Evolutionary conservation across 2,797 vertebrate species (phyloP).

Genomic region (Acanthurus lineatus): DNA sequence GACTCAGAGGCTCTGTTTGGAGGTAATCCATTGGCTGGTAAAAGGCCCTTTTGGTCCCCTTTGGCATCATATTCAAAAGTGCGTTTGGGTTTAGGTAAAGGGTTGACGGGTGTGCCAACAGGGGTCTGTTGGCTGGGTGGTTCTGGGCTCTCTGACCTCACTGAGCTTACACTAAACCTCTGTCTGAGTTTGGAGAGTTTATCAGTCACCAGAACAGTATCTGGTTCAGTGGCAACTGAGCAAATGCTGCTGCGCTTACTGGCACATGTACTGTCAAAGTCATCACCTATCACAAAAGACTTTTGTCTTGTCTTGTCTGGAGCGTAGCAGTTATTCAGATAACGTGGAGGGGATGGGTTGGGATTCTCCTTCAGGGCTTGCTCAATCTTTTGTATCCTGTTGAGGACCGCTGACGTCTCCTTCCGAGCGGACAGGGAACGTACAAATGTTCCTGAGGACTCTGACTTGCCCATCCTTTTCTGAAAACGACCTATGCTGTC

Average conservation of each 20-base stretch:
- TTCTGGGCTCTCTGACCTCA: constrained; percentile 84
- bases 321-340: constrained; percentile 95
- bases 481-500: constrained; percentile 90
- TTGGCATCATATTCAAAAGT: constrained; percentile 99
- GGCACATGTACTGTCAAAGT: constrained; percentile 83
- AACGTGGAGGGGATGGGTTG: constrained; percentile 90
- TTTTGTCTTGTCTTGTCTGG: constrained; percentile 91
- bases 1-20: constrained; percentile 87
- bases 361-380: constrained; percentile 96
- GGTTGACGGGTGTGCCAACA: constrained; percentile 89
- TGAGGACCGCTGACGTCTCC: constrained; percentile 95
- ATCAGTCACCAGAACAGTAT: constrained; percentile 82
- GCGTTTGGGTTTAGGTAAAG: constrained; percentile 98
- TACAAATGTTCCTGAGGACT: constrained; percentile 85
- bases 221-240: constrained; percentile 88
- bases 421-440: constrained; percentile 89
- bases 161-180: constrained; percentile 83
- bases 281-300: constrained; percentile 86
- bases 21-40: constrained; percentile 93
- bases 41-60: constrained; percentile 87
- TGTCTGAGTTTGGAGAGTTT: constrained; percentile 88
- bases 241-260: constrained; percentile 89
- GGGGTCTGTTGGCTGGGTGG: constrained; percentile 79
- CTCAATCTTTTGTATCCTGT: constrained; percentile 98
- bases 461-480: constrained; percentile 88